Conservation (phyloP, 1,140 invertebrate species). For the Lordiphosa stackelbergi region DNA sequence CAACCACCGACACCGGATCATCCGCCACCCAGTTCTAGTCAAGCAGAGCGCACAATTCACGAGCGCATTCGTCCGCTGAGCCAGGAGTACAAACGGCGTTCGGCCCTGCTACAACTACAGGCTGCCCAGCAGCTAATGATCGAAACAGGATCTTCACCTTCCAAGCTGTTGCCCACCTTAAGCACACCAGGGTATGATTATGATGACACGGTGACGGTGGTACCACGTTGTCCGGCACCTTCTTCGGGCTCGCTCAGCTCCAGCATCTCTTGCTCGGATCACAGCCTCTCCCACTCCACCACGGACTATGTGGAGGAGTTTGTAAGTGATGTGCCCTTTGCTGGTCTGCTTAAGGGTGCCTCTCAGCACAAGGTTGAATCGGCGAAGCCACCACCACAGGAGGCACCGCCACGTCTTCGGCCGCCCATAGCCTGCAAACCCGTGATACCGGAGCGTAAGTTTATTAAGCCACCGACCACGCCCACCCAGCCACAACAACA, state of each 20-base stretch:
- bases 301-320: conserved; percentile 91
- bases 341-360: conserved; percentile 88
- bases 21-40: conserved; percentile 93
- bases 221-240: conserved; percentile 59
- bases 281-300: conserved; percentile 84
- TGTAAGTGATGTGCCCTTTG: conserved; percentile 90
- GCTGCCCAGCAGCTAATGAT: conserved; percentile 67
- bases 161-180: conserved; percentile 54
- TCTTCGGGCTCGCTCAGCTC: conserved; percentile 73
- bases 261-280: conserved; percentile 84
- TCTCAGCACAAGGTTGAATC: conserved; percentile 74
- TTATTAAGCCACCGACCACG: conserved; percentile 56
- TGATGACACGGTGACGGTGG: conserved; percentile 60
- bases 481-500: conserved; percentile 35
- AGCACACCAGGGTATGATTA: conserved; percentile 59
- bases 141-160: conserved; percentile 67
- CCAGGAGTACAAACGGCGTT: conserved; percentile 80
- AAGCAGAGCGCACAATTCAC: conserved; percentile 92
- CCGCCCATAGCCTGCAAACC: conserved; percentile 59
- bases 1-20: conserved; percentile 96
- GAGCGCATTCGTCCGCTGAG: conserved; percentile 92
- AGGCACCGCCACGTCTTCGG: conserved; percentile 40
- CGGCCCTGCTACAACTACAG: conserved; percentile 61
- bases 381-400: conserved; percentile 45
- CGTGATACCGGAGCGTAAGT: conserved; percentile 51